Evolutionary conservation across 2,888 invertebrate genomes (phyloP), one percentile per base, ranked within the genome.

Genomic region (Gortyna flavago): DNA sequence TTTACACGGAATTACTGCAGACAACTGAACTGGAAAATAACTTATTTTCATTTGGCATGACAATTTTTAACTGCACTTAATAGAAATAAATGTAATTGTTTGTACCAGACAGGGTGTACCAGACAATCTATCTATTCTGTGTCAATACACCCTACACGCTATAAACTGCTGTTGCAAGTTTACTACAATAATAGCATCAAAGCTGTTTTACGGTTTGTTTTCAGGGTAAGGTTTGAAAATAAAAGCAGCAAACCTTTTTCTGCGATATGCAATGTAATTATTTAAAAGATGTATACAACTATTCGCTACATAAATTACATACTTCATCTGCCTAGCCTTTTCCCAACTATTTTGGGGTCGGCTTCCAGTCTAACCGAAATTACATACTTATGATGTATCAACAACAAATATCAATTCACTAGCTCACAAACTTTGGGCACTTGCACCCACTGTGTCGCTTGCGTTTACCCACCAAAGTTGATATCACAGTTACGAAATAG

Each of bases 401-500:
- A n/a, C n/a, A n/a, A n/a, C n/a, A n/a, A n/a, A n/a, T n/a, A 71
- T 67, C 75, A 81, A 80, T 84, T 81, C 67, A 54, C 57, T 57
- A 48, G 38, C 78, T 73, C 80, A 73, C 77, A 72, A 89, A 89
- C 75, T 89, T 85, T 84, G 83, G 86, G 82, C 79, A 84, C 75
- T 79, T 84, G 83, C 86, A 80, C 84, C 82, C 79, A 87, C 84
- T 84, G 80, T 81, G 87, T 85, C 87, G 84, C 79, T 85, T 86
- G 88, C 87, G 75, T 85, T 85, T 86, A 79, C 83, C 79, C 82
- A 81, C 84, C 78, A 77, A 68, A 83, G 81, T 87, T 79, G 80
- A 89, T 86, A 87, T 79, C 89, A 89, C 85, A 85, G 90, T 95
- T 96, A 91, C 93, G 93, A 94, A 95, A 95, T 93, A 91, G 90